Percentiles rank a stretch among this genome's conserved stretches.
Evolutionary conservation across 2,888 invertebrate species (phyloP).

Genomic region (Tholera decimalis): DNA sequence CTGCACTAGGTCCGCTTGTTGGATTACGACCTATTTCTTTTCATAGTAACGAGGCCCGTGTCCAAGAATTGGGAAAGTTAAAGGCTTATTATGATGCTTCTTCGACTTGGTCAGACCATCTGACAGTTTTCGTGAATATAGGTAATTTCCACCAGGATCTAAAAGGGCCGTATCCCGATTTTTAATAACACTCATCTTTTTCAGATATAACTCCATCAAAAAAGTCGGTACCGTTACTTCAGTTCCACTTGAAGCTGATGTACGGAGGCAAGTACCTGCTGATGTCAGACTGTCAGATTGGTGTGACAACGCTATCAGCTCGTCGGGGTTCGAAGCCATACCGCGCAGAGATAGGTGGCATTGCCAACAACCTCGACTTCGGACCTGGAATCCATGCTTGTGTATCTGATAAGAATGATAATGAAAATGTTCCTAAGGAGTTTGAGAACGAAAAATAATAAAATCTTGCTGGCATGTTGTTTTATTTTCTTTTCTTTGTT

Average conservation of each 20-base stretch:
- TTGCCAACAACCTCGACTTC: slow-evolving; percentile 65
- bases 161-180: background rate
- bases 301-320: slow-evolving; percentile 69
- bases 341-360: slow-evolving; percentile 69
- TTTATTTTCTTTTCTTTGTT: slow-evolving; percentile 2
- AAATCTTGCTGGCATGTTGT: background rate
- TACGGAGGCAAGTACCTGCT: slow-evolving; percentile 75
- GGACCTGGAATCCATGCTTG: slow-evolving; percentile 77
- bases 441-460: too few relatives aligned
- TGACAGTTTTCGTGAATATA: too few relatives aligned
- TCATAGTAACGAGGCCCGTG: too few relatives aligned
- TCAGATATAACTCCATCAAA: slow-evolving; percentile 72
- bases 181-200: background rate
- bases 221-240: slow-evolving; percentile 74
- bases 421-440: slow-evolving; percentile 62
- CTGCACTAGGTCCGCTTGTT: too few relatives aligned
- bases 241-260: slow-evolving; percentile 79
- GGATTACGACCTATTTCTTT: too few relatives aligned
- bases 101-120: too few relatives aligned
- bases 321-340: slow-evolving; percentile 62
- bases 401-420: slow-evolving; percentile 65
- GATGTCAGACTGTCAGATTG: slow-evolving; percentile 79
- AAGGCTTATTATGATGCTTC: too few relatives aligned
- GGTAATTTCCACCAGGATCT: too few relatives aligned
- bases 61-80: too few relatives aligned